Evolutionary conservation across 2,797 vertebrate species (phyloP), one percentile per base, ranked within the genome.

Genomic region (Gymnodraco acuticeps): DNA sequence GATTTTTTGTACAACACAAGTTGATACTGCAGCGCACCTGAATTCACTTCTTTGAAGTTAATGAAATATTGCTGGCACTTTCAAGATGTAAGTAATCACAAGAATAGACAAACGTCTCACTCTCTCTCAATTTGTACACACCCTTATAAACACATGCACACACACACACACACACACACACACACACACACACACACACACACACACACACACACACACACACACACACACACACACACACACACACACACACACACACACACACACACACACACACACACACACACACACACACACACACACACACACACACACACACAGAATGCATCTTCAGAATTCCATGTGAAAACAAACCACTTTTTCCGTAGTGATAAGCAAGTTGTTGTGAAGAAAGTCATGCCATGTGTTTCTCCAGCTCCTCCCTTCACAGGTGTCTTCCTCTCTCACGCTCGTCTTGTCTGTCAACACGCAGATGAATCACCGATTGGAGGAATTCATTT

Each of bases 391-490:
- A 89, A 72, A 45, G 82, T 83, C 71, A 87, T 33, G 83, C 81
- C 54, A 31, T 58, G 75, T 19, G 60, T 81, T 81, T 80, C 45
- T 48, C 19, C 64, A 47, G 60, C 85, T 76, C 81, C 76, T 82
- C 84, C 73, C 60, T 51, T 77, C 73, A 50, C 92, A 93, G 90
- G 87, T 92, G 88, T 89, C 76, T 74, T 67, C 58, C 7, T 69
- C 65, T 74, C 71, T 73, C 53, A 53, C 15, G 3, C 71, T 83
- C 72, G 23, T 80, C 73, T 70, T 14, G 60, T 91, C 90, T 88
- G 82, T 92, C 88, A 88, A 56, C 87, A 52, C 17, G n/a, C 59
- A 59, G 70, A 87, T 88, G 78, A 83, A 87, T 90, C 83, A 78
- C 50, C 0, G 27, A 82, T 77, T 73, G 64, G 42, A 73, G 82